phyloP scores from a whole-genome alignment of 2,888 invertebrate genomes.

The Ernsta delagoae region DNA sequence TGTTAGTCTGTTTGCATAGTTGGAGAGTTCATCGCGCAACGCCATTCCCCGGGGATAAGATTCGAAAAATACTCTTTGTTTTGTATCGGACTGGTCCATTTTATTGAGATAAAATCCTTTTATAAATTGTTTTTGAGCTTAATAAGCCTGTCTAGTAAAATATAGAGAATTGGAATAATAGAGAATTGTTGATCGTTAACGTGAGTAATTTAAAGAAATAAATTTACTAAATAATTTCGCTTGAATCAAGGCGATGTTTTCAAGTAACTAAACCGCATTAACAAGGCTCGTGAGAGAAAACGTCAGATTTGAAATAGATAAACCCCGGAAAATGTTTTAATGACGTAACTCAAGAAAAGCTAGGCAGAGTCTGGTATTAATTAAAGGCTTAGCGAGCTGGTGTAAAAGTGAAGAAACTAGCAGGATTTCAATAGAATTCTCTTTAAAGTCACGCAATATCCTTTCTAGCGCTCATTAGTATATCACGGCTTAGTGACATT shows the following conservation, averaged over 20 bases:
- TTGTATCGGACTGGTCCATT: constrained; percentile 33
- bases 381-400: constrained; percentile 25
- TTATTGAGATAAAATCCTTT: constrained; percentile 33
- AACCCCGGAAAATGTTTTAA: constrained; percentile 11
- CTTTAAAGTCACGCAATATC: constrained; percentile 28
- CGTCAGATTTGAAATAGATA: constrained; percentile 5
- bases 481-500: constrained; percentile 21
- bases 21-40: constrained; percentile 36
- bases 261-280: not conserved
- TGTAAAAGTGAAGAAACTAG: constrained; percentile 14
- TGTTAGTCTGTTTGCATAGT: constrained; percentile 51
- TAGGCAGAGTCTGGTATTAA: constrained; percentile 15
- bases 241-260: not conserved
- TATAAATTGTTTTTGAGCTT: not conserved
- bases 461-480: constrained; percentile 24
- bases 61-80: constrained; percentile 34
- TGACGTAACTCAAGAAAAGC: constrained; percentile 1
- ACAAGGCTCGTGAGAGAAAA: not conserved
- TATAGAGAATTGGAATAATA: no score
- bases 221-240: no score
- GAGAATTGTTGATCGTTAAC: no score
- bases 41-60: constrained; percentile 32
- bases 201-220: no score
- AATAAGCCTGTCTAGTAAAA: not conserved
- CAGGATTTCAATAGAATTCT: constrained; percentile 21